Percentiles rank a stretch among this genome's conserved stretches.
Evolutionary conservation across 2,113 vertebrate genomes (phyloP).

Genomic region (Esox niger): DNA sequence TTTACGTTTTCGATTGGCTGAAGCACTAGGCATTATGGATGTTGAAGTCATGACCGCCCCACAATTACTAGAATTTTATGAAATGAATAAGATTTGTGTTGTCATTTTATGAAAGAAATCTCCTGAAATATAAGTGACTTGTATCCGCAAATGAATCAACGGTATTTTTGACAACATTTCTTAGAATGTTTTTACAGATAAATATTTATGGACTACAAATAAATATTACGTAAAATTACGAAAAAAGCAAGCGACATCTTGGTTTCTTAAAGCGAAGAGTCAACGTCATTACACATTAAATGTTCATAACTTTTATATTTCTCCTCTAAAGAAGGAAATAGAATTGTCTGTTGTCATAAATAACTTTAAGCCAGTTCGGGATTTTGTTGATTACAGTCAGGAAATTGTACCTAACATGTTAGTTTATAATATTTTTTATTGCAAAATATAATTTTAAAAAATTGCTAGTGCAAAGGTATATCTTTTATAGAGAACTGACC

Average conservation of each 20-base stretch:
- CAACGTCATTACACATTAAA: not conserved
- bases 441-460: too few species aligned
- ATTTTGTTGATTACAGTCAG: too few species aligned
- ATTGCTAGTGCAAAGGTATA: too few species aligned
- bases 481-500: too few species aligned
- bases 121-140: not conserved
- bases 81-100: too few species aligned
- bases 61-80: not conserved
- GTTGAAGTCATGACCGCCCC: constrained; percentile 17
- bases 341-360: too few species aligned
- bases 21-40: constrained; percentile 29
- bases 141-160: not conserved
- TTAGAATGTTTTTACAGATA: not conserved
- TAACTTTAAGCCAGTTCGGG: too few species aligned
- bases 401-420: too few species aligned
- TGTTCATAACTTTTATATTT: too few species aligned
- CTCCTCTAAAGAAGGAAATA: too few species aligned
- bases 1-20: not conserved
- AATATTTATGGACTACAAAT: not conserved
- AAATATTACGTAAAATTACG: not conserved
- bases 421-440: too few species aligned
- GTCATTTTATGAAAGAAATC: too few species aligned
- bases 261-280: not conserved
- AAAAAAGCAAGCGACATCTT: not conserved
- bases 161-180: not conserved